Percentiles rank a stretch among this genome's conserved stretches.
Conservation (phyloP, 2,797 vertebrate species). For the Acipenser oxyrinchus region DNA sequence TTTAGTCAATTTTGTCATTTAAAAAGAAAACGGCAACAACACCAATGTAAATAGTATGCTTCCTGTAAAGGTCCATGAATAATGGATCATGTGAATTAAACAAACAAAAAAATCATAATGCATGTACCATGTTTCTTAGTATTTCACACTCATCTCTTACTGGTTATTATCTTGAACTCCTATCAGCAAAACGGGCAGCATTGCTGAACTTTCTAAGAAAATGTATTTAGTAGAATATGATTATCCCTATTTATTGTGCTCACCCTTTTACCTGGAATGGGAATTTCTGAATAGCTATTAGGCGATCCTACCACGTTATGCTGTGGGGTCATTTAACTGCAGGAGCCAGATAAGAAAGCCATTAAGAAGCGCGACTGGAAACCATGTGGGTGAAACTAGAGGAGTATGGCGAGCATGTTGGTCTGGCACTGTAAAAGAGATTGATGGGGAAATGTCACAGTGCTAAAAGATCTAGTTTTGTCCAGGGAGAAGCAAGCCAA, state of each 20-base stretch:
- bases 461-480: slow-evolving; percentile 40
- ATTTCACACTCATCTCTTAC: background rate
- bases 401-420: slow-evolving; percentile 36
- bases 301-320: slow-evolving; percentile 45
- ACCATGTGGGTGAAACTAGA: slow-evolving; percentile 31
- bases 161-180: background rate
- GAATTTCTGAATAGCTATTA: slow-evolving; percentile 15
- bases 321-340: slow-evolving; percentile 50
- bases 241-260: background rate
- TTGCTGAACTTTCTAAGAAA: background rate
- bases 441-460: slow-evolving; percentile 41
- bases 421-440: slow-evolving; percentile 39
- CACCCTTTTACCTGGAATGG: slow-evolving; percentile 8
- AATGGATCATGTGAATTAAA: too few relatives aligned
- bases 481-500: slow-evolving; percentile 29
- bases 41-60: too few relatives aligned
- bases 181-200: background rate
- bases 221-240: background rate
- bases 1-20: too few relatives aligned
- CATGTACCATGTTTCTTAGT: background rate
- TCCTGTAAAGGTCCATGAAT: too few relatives aligned
- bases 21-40: too few relatives aligned
- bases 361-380: slow-evolving; percentile 35
- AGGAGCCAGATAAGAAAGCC: slow-evolving; percentile 51
- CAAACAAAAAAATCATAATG: too few relatives aligned